These are phyloP conservation scores for Biston stratarius DNA, from an alignment of 2,888 invertebrate species.

Conservation along the genomic window DNA sequence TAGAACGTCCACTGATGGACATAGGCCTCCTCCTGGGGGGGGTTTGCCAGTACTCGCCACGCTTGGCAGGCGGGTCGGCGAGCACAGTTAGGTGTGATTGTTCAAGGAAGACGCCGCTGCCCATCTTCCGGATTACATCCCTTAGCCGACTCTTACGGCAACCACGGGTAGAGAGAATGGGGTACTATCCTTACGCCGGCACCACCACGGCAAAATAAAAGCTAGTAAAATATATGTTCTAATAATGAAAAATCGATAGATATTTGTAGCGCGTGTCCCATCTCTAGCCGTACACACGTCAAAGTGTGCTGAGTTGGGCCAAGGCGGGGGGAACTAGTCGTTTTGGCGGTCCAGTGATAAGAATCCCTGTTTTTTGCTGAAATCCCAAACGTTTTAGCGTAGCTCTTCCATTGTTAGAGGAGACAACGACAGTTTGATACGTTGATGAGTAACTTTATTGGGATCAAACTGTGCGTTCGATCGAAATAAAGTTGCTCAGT, in stretches of 20 bases:
- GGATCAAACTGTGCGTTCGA: not conserved
- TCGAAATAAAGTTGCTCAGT: not conserved
- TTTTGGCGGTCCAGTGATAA: conserved; percentile 33
- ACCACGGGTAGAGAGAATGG: no score
- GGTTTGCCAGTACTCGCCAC: no score
- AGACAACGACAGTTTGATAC: conserved; percentile 26
- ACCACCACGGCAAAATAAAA: no score
- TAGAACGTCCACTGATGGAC: no score
- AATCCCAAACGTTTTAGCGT: conserved; percentile 22
- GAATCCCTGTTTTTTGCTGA: conserved; percentile 37
- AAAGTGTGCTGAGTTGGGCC: conserved; percentile 37
- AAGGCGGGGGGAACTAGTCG: conserved; percentile 31
- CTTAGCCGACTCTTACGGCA: no score
- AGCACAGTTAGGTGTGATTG: no score
- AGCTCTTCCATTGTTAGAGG: conserved; percentile 31
- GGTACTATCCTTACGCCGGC: no score
- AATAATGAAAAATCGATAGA: conserved; percentile 3
- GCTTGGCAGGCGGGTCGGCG: no score
- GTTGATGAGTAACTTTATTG: conserved; percentile 10
- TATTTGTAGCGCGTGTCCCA: not conserved
- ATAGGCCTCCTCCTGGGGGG: no score
- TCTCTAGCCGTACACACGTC: conserved; percentile 32
- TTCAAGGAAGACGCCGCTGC: no score
- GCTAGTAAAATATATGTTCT: not conserved
- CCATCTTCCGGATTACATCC: no score